These are phyloP conservation scores for Chloroclystis v-ata DNA, from an alignment of 2,888 invertebrate genomes.

Conservation along the genomic window DNA sequence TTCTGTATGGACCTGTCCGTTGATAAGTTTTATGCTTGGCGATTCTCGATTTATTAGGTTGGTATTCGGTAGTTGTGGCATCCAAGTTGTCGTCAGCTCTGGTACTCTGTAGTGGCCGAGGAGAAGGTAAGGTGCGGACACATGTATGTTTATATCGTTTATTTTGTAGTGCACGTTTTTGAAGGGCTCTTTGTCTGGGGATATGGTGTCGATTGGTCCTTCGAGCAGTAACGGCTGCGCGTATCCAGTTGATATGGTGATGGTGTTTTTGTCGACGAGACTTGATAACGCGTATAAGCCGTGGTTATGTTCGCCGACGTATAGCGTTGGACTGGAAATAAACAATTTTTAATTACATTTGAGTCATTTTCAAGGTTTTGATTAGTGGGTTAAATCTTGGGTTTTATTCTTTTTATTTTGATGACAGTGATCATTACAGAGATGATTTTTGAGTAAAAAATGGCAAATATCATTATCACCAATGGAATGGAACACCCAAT, in stretches of 20 bases:
- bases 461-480: too few relatives aligned
- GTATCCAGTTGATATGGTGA: slow-evolving; percentile 86
- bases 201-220: slow-evolving; percentile 77
- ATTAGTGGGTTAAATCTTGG: too few relatives aligned
- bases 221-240: slow-evolving; percentile 84
- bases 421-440: too few relatives aligned
- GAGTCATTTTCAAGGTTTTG: not conserved
- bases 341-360: not conserved
- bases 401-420: too few relatives aligned
- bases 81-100: slow-evolving; percentile 73
- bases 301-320: slow-evolving; percentile 90
- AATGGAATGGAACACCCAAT: too few relatives aligned
- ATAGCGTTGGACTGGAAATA: slow-evolving; percentile 88
- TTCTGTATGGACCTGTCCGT: slow-evolving; percentile 57
- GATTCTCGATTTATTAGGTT: slow-evolving; percentile 51
- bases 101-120: slow-evolving; percentile 86
- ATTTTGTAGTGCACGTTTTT: slow-evolving; percentile 71
- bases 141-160: slow-evolving; percentile 62
- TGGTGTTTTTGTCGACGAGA: slow-evolving; percentile 92
- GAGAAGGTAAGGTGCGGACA: slow-evolving; percentile 67
- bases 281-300: slow-evolving; percentile 96
- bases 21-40: slow-evolving; percentile 56
- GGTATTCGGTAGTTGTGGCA: slow-evolving; percentile 58
- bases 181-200: slow-evolving; percentile 59
- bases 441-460: too few relatives aligned